These are phyloP conservation scores for Plodia interpunctella DNA, from an alignment of 1,140 invertebrate species.

Conservation along the genomic window DNA sequence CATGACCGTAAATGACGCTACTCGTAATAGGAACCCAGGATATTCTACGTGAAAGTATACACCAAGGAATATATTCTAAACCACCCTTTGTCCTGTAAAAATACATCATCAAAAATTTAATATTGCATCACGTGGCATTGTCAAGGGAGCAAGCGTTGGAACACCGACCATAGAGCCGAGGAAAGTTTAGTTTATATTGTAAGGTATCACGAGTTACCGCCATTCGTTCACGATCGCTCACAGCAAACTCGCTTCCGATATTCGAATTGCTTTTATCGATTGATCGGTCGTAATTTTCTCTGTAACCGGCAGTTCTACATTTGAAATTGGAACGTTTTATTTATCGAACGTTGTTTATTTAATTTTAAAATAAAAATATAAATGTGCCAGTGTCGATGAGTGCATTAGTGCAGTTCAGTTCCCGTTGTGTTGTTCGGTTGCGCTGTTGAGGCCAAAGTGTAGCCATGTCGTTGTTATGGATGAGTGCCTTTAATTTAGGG, in stretches of 20 bases:
- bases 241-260: slow-evolving; percentile 24
- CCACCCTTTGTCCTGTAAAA: neutral
- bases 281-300: neutral
- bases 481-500: slow-evolving; percentile 77
- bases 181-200: slow-evolving; percentile 42
- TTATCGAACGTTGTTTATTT: neutral
- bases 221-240: slow-evolving; percentile 35
- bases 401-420: slow-evolving; percentile 19
- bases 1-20: too few relatives aligned
- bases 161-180: slow-evolving; percentile 23
- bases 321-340: neutral
- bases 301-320: neutral
- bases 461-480: slow-evolving; percentile 77
- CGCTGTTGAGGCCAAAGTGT: slow-evolving; percentile 13
- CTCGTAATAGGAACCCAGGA: too few relatives aligned
- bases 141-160: neutral
- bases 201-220: slow-evolving; percentile 30
- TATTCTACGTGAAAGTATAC: too few relatives aligned
- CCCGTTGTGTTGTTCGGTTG: slow-evolving; percentile 18
- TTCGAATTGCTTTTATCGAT: neutral
- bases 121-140: neutral
- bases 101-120: neutral
- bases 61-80: too few relatives aligned
- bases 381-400: neutral
- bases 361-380: neutral